Base-by-base conservation (phyloP, 2,888 invertebrate species). In the Drosophila ezoana region DNA sequence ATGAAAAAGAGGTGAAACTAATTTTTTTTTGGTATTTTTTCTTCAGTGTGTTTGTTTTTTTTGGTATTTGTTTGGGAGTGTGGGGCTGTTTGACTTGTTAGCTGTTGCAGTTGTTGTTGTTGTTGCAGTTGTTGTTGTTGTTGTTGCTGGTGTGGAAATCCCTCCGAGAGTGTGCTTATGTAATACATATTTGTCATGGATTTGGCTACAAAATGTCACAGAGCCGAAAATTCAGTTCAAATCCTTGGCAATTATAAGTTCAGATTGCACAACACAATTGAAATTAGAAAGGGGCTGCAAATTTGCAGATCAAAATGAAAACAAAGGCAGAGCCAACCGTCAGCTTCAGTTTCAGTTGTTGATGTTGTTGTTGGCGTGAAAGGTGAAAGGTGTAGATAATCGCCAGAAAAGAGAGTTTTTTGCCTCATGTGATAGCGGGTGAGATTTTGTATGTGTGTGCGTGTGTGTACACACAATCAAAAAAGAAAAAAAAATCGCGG, bases 1-100 rank as follows among this genome's bases (percentile, higher is more conserved):
- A 80, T 75, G 69, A 83, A 87, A 86, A 86, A 89, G 86, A 86
- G 89, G 81, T 86, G 81, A 86, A 86, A 86, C 86, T 85, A 86
- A 84, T 89, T 79, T 84, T 49, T 58, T 23, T 59, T 41, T 41
- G 58, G 18, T 18, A 3, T 23, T 35, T 49, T 60, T 41, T 48
- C n/a, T n/a, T n/a, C n/a, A n/a, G 18, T 18, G 60, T 58, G 18
- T 59, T 41, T 41, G 58, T 41, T 37, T 54, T 32, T 67, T 63
- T 54, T 54, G 38, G 35, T 60, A 43, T 74, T 57, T 51, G 56
- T 71, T 63, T 64, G 62, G 49, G 56, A 64, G 60, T 60, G 66
- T 79, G 72, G 69, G 61, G 58, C 40, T 52, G 62, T 59, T 58
- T 60, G 79, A 62, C 76, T 75, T 69, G 79, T 76, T 71, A 57